A percentile compares a stretch with the other conserved stretches of the same genome.
Conservation (phyloP, 2,113 vertebrate species). For the Pygathrix nemaeus region DNA sequence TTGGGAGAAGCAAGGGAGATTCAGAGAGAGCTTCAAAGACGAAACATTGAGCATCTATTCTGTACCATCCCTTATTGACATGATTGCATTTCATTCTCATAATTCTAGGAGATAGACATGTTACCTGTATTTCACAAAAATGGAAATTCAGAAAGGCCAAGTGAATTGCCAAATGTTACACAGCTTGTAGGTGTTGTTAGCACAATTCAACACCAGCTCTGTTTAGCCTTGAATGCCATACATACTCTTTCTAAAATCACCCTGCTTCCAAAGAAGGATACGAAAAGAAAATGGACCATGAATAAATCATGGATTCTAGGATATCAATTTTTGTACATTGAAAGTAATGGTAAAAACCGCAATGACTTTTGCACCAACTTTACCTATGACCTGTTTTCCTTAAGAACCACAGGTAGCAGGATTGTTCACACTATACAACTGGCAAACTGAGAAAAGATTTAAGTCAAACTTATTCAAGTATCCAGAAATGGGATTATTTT, state of each 20-base stretch:
- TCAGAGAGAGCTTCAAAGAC: not conserved
- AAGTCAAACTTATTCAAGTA: not conserved
- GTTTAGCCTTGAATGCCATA: not conserved
- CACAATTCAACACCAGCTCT: not conserved
- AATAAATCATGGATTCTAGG: not conserved
- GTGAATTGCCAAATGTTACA: not conserved
- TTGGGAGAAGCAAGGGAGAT: not conserved
- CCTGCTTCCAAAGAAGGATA: not conserved
- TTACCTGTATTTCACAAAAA: not conserved
- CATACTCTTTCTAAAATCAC: not conserved
- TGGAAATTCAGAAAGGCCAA: slow-evolving; percentile 2
- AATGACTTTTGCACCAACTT: not conserved
- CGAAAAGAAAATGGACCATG: not conserved
- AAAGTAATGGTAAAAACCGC: not conserved
- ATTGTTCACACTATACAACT: not conserved
- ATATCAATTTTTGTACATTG: not conserved
- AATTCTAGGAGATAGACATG: not conserved
- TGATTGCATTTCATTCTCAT: not conserved
- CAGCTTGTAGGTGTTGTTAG: not conserved
- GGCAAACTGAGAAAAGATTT: not conserved
- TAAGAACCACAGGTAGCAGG: not conserved
- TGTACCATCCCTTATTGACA: not conserved
- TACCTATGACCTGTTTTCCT: not conserved
- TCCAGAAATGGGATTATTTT: not conserved
- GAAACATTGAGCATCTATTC: not conserved